phyloP scores from a whole-genome alignment of 2,888 invertebrate genomes.

The Blera fallax region DNA sequence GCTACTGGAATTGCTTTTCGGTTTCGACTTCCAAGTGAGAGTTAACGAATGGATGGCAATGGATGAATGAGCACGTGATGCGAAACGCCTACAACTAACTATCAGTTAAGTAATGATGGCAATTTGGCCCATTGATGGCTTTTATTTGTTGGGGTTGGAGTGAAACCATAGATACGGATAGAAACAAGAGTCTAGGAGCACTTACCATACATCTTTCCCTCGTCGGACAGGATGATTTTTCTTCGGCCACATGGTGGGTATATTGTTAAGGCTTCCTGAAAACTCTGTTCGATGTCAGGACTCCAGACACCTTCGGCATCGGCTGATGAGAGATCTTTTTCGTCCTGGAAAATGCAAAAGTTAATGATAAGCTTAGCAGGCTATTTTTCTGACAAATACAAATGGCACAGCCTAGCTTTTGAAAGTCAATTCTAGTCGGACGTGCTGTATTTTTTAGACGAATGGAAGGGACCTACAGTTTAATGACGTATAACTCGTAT shows the following conservation, averaged over 20 bases:
- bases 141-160: conserved; percentile 43
- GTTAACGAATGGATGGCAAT: conserved; percentile 13
- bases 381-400: too few species aligned
- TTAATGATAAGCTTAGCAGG: too few species aligned
- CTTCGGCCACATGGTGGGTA: conserved; percentile 99
- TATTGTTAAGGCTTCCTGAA: conserved; percentile 99
- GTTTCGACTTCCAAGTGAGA: conserved; percentile 34
- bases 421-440: too few species aligned
- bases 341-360: conserved; percentile 83
- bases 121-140: conserved; percentile 68
- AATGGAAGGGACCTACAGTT: too few species aligned
- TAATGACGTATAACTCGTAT: too few species aligned
- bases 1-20: conserved; percentile 64
- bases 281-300: conserved; percentile 99
- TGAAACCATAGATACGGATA: not conserved
- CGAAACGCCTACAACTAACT: conserved; percentile 51
- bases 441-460: too few species aligned
- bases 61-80: conserved; percentile 61
- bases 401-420: too few species aligned
- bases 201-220: conserved; percentile 99
- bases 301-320: conserved; percentile 99
- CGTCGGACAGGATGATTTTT: conserved; percentile 99
- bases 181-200: conserved; percentile 76
- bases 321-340: conserved; percentile 95
- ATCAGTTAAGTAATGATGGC: conserved; percentile 70